Percentiles rank a stretch among this genome's conserved stretches.
phyloP scores from a whole-genome alignment of 1,140 invertebrate genomes.

The Drosophila carrolli region DNA sequence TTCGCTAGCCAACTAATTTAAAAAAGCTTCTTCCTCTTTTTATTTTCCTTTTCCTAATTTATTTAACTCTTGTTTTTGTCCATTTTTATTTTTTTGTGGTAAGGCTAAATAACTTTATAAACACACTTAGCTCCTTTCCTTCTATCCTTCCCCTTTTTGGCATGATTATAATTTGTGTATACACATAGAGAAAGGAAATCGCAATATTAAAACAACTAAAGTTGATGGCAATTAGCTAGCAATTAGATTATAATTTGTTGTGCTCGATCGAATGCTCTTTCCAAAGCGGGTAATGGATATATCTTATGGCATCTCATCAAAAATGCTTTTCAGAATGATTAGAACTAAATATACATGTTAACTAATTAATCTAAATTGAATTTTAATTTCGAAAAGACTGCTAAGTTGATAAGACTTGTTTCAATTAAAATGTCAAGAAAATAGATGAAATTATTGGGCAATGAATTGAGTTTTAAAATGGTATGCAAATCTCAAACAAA shows the following conservation, averaged over 20 bases:
- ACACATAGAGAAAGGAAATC: conserved; percentile 8
- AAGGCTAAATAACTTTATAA: conserved; percentile 7
- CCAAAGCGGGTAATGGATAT: background rate
- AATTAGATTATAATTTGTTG: background rate
- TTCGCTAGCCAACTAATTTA: conserved; percentile 36
- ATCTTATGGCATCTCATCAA: no score
- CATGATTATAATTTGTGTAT: conserved; percentile 19
- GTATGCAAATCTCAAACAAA: no score
- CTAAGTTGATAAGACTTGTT: no score
- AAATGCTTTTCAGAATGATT: no score
- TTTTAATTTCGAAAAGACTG: no score
- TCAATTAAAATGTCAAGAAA: no score
- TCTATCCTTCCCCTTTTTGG: conserved; percentile 23
- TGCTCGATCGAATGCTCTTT: conserved; percentile 11
- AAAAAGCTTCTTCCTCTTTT: conserved; percentile 30
- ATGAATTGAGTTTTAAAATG: no score
- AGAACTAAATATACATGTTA: background rate
- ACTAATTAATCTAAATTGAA: no score
- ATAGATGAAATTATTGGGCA: no score
- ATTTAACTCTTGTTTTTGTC: background rate
- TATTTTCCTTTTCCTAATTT: conserved; percentile 1
- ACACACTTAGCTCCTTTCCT: background rate
- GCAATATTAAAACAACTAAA: background rate
- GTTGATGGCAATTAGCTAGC: background rate
- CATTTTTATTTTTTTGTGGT: background rate